Base-by-base conservation (phyloP, 1,140 invertebrate genomes). In the Triops longicaudatus region DNA sequence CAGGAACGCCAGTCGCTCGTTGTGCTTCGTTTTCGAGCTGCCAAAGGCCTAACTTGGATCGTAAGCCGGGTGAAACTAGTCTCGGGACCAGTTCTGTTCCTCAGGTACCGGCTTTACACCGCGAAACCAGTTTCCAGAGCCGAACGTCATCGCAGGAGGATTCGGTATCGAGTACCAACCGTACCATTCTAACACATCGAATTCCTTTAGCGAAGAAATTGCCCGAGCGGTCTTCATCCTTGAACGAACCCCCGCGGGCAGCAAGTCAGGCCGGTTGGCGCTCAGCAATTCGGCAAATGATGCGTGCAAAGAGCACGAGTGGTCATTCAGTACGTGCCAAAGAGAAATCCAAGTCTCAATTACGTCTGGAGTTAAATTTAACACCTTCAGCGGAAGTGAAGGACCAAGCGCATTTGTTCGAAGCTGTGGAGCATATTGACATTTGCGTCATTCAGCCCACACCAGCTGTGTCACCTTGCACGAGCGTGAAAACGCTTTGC, bases 381-480 rank as follows among this genome's bases (percentile, higher is more conserved):
- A 41, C 73, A 28, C n/a, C 28, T 11, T 22, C 28, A 0, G 73
- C 28, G 73, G 73, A 26, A 6, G 31, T 11, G 10, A n/a, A 22
- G 2, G 31, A 37, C 1, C 73, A 74, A 14, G 6, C 26, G 14
- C 27, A 22, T 17, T 26, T 22, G 31, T 43, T 28, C 22, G 74
- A 76, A 43, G 44, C 74, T 6, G 17, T 44, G 14, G 63, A 75
- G 43, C 74, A 73, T 31, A 90, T 90, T 75, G 90, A 91, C 82
- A 92, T 92, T 80, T 88, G 91, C 82, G 86, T 87, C 44, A 92
- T 91, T 74, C 89, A 91, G 82, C 89, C 91, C 26, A 92, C 91
- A n/a, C 91, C 91, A 11, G 89, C 90, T 50, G 86, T 91, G 17
- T 93, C 92, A n/a, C 92, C 92, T 0, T 91, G 91, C 83, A 90